These are phyloP conservation scores for Stichopus chloronotus DNA, from an alignment of 35 echinoderm and acorn worm genomes.

Conservation along the genomic window DNA sequence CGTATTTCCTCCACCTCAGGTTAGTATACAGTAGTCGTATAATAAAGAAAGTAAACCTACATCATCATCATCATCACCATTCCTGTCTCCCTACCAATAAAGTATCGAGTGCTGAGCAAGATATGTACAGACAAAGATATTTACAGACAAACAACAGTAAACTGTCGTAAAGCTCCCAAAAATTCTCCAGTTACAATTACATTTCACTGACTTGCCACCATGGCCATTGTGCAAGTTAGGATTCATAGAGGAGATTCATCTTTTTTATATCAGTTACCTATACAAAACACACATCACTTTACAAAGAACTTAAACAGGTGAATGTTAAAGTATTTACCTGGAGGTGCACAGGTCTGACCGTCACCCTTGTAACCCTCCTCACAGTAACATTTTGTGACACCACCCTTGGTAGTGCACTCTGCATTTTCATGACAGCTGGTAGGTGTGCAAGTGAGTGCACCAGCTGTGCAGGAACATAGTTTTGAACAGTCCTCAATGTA, in stretches of 20 bases:
- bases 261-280: too few species aligned
- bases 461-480: background rate
- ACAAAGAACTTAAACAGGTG: background rate
- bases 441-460: background rate
- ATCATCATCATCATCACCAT: background rate
- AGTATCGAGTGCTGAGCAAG: background rate
- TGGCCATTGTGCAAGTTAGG: background rate
- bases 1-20: background rate
- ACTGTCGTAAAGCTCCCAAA: too few species aligned
- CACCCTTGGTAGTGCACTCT: background rate
- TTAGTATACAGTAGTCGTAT: background rate
- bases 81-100: background rate
- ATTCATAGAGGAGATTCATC: too few species aligned
- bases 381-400: conserved; percentile 3
- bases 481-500: background rate
- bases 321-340: background rate
- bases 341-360: conserved; percentile 16
- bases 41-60: background rate
- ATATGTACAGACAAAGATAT: too few species aligned
- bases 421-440: background rate
- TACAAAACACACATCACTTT: background rate
- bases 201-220: background rate
- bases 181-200: background rate
- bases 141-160: too few species aligned
- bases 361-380: background rate